Conservation (phyloP, 2,888 invertebrate genomes). For the Tachina lurida region DNA sequence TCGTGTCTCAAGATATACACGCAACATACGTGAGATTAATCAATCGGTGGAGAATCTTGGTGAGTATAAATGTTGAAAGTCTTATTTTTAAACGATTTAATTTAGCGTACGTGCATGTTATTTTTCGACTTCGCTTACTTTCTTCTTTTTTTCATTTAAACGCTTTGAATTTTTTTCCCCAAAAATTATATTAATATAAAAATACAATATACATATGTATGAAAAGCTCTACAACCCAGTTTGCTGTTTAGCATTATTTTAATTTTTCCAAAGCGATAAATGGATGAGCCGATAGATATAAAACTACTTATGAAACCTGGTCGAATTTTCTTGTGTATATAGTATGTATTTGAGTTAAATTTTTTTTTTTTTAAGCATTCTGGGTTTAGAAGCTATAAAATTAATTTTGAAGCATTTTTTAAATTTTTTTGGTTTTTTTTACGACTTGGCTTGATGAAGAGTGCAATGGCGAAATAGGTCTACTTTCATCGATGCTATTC, state of each 20-base stretch:
- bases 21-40: conserved; percentile 88
- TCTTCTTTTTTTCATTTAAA: conserved; percentile 69
- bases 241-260: conserved; percentile 27
- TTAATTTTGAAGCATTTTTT: conserved; percentile 22
- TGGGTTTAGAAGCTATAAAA: conserved; percentile 48
- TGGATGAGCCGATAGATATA: conserved; percentile 7
- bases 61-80: conserved; percentile 79
- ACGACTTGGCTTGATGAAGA: conserved; percentile 62
- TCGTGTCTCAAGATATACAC: conserved; percentile 84
- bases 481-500: no score
- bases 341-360: conserved; percentile 20
- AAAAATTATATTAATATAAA: conserved; percentile 41
- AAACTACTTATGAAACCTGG: background rate
- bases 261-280: conserved; percentile 23
- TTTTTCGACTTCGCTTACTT: conserved; percentile 71
- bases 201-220: conserved; percentile 6
- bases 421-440: conserved; percentile 15
- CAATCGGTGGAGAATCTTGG: conserved; percentile 90
- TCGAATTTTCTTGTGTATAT: conserved; percentile 44
- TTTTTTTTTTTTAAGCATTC: conserved; percentile 43
- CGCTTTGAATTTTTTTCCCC: conserved; percentile 59
- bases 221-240: conserved; percentile 55
- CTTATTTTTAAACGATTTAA: conserved; percentile 11
- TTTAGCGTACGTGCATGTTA: conserved; percentile 72
- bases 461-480: background rate